Evolutionary conservation across 2,113 vertebrate species (phyloP).

Genomic region (Hymenochirus boettgeri): DNA sequence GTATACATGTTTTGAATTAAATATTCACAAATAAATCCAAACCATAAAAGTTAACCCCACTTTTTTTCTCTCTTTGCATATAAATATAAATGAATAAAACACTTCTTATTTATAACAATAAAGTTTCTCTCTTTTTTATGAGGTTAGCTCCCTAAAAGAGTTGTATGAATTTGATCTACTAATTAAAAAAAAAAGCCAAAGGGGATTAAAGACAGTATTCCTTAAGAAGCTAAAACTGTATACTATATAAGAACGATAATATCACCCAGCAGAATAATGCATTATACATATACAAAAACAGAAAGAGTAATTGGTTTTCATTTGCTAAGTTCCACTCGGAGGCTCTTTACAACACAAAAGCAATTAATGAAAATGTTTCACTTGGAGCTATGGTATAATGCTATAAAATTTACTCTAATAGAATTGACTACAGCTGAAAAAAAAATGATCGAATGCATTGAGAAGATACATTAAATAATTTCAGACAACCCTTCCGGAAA

Average conservation of each 20-base stretch:
- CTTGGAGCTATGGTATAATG: constrained; percentile 33
- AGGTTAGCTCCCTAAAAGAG: no score
- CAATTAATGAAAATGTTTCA: constrained; percentile 41
- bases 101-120: no score
- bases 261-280: constrained; percentile 35
- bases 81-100: no score
- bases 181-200: constrained; percentile 23
- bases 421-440: constrained; percentile 49
- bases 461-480: not conserved
- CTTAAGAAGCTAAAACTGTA: constrained; percentile 25
- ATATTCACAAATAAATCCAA: no score
- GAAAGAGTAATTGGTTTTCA: constrained; percentile 41
- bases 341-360: constrained; percentile 38
- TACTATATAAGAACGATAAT: constrained; percentile 19
- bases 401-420: constrained; percentile 30
- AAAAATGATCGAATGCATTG: constrained; percentile 3
- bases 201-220: constrained; percentile 27
- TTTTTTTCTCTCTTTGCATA: no score
- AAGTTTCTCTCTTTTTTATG: no score
- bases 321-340: constrained; percentile 40
- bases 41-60: no score
- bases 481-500: no score
- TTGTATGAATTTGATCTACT: no score
- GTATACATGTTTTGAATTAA: no score
- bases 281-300: constrained; percentile 25